phyloP scores from a whole-genome alignment of 23 tunicate genomes.

The Halocynthia aurantium region DNA sequence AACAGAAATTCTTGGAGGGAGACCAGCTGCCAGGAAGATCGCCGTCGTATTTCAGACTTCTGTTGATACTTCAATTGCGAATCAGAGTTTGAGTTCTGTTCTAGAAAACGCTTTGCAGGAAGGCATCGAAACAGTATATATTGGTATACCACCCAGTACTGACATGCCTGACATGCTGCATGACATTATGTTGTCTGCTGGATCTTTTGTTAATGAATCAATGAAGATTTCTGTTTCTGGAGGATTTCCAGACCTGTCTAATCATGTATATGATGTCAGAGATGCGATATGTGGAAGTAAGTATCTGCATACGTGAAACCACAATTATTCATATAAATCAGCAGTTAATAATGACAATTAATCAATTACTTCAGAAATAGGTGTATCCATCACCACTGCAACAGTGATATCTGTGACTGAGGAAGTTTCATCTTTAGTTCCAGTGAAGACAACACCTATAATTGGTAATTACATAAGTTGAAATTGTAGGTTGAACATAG shows the following conservation, averaged over 20 bases:
- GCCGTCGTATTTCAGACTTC: constrained; percentile 30
- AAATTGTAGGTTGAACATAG: too few relatives aligned
- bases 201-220: neutral
- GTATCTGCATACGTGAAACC: neutral
- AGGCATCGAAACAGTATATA: constrained; percentile 13
- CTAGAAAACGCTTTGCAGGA: neutral
- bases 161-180: neutral
- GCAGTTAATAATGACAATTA: neutral
- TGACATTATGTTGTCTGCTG: constrained; percentile 7
- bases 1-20: constrained; percentile 18
- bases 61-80: constrained; percentile 1
- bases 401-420: neutral
- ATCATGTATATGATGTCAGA: neutral
- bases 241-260: constrained; percentile 11
- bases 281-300: constrained; percentile 22
- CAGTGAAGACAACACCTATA: too few relatives aligned
- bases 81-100: neutral
- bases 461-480: too few relatives aligned
- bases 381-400: neutral
- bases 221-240: constrained; percentile 3
- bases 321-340: neutral
- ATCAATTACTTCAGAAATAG: neutral
- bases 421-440: neutral
- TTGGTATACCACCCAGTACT: constrained; percentile 14
- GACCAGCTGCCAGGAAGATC: constrained; percentile 23